phyloP scores from a whole-genome alignment of 2,797 vertebrate species.

The Sebastes taczanowskii region DNA sequence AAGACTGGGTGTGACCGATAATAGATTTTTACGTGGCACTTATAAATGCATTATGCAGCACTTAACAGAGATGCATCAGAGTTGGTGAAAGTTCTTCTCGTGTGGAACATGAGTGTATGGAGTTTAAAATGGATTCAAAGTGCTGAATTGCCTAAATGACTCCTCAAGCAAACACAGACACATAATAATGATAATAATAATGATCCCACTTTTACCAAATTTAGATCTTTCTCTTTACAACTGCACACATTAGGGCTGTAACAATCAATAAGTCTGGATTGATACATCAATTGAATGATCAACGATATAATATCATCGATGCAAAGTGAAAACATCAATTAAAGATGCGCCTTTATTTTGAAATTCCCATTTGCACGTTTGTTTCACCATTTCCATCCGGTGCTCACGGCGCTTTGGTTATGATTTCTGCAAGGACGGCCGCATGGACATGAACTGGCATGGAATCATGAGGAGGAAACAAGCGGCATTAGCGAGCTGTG shows the following conservation, averaged over 20 bases:
- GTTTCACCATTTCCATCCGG: too few relatives aligned
- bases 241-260: not conserved
- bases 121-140: constrained; percentile 26
- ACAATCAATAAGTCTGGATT: too few relatives aligned
- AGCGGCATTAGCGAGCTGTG: too few relatives aligned
- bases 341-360: too few relatives aligned
- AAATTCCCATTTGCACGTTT: too few relatives aligned
- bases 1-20: constrained; percentile 38
- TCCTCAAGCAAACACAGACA: not conserved
- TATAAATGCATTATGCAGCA: constrained; percentile 53
- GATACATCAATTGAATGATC: too few relatives aligned
- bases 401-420: too few relatives aligned
- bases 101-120: not conserved
- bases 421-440: too few relatives aligned
- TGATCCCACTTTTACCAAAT: not conserved
- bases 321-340: too few relatives aligned
- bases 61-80: constrained; percentile 33
- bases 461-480: too few relatives aligned
- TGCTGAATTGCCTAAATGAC: not conserved
- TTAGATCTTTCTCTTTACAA: not conserved
- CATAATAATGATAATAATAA: not conserved
- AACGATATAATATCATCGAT: too few relatives aligned
- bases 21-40: constrained; percentile 44
- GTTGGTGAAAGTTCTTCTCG: constrained; percentile 30
- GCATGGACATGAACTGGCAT: too few relatives aligned